Base-by-base conservation (phyloP, 1,140 invertebrate genomes). In the Euura saliciscinereae region DNA sequence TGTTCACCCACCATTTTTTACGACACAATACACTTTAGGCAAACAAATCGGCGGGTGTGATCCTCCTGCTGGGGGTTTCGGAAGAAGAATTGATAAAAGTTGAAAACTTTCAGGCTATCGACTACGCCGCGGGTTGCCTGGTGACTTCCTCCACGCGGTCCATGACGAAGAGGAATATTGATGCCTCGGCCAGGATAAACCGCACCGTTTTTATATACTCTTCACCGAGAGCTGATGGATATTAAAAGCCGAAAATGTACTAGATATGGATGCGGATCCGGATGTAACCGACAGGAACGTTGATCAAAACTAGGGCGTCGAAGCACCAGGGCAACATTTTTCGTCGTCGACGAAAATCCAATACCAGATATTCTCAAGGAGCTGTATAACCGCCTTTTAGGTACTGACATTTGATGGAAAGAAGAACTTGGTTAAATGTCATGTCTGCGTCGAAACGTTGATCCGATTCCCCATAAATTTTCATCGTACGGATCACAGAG, bases 111-210 rank as follows among this genome's bases (percentile, higher is more conserved):
- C 8, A n/a, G 28, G 28, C 28, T 59, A 59, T 59, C 51, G 51
- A 59, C 51, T 59, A n/a, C 51, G 51, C 51, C 51, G 51, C 6
- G 8, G 51, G 8, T n/a, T 59, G 28, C 3, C 51, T 8, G 51
- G 8, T 59, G 51, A 59, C 51, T 59, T 6, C 51, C 51, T 8
- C 51, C 51, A 11, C 51, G 2, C 8, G 51, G 13, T 59, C 51
- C 51, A 59, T 59, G 51, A 59, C 51, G 51, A 59, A 11, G 51
- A 59, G 51, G 51, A 59, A 59, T 59, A 59, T 59, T 59, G 51
- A 59, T 59, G 51, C 51, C 51, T 59, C 51, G 13, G 51, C 28
- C 51, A 59, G 51, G 51, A 59, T 59, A 59, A 8, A 59, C 51
- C 6, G 3, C 51, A 11, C 8, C 6, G 51, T 59, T n/a, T 59